Evolutionary conservation across 2,888 invertebrate genomes (phyloP), one percentile per base, ranked within the genome.

Genomic region (Diabrotica balteata): DNA sequence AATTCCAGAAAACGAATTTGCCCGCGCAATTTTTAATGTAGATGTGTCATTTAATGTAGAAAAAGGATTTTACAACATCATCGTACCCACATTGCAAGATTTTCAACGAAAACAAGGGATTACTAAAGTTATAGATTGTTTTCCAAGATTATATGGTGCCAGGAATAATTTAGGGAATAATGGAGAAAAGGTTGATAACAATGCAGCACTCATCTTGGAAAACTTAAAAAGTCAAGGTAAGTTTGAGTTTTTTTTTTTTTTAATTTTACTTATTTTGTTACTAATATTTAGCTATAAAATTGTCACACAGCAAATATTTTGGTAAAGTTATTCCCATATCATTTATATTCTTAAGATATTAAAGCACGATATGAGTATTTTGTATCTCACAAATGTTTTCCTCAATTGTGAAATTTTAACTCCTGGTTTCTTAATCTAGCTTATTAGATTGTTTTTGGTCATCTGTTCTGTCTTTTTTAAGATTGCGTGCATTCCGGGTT

Each of bases 171-270:
- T 77, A 57, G 46, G 45, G 32, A 62, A 66, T 8, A 59, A 57
- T n/a, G 67, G 60, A 47, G 73, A 69, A 7, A 76, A 76, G n/a
- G 84, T 87, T 1, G 87, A 87, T 70, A 82, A 85, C 0, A 80
- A 88, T 70, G 87, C 87, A 0, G 83, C 86, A 0, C 80, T 88
- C 32, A 68, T 88, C 4, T 77, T 87, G 75, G 87, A 88, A 70
- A 87, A 88, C 76, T 73, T 88, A 7, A 85, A 85, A 66, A 63
- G 71, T 0, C 72, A 77, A 4, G 87, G 85, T 8, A 46, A 59
- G 57, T 65, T 51, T 43, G 43, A 9, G 32, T 32, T 32, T 32
- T 4, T 32, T 5, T 32, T 32, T 32, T 32, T 32, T 1, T 32
- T 32, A 32, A 32, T 32, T 32, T 4, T 5, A 32, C 32, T 2